Evolutionary conservation across 2,888 invertebrate genomes (phyloP).

Genomic region (Melanostoma scalare): DNA sequence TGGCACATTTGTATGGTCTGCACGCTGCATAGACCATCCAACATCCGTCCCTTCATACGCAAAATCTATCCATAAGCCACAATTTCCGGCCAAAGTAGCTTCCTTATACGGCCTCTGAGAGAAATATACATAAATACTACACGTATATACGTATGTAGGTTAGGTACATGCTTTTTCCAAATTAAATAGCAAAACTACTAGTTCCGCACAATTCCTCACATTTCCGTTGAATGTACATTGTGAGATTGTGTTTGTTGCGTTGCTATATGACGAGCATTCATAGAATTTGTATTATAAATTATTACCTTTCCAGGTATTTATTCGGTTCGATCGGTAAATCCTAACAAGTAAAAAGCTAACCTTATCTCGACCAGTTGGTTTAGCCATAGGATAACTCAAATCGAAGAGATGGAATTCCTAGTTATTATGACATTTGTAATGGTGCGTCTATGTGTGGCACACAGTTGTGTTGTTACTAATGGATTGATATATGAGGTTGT

Average conservation of each 20-base stretch:
- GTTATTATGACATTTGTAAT: slow-evolving; percentile 9
- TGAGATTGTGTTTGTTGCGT: slow-evolving; percentile 8
- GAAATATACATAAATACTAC: neutral
- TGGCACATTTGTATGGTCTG: slow-evolving; percentile 51
- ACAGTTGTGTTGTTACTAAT: slow-evolving; percentile 29
- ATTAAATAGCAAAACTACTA: slow-evolving; percentile 41
- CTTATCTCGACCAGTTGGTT: neutral
- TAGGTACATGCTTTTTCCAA: slow-evolving; percentile 5
- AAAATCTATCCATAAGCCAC: slow-evolving; percentile 9
- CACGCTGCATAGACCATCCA: slow-evolving; percentile 23
- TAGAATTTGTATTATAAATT: slow-evolving; percentile 47
- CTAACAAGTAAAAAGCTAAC: no score
- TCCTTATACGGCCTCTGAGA: slow-evolving; percentile 11
- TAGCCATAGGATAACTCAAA: slow-evolving; percentile 7
- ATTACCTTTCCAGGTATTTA: slow-evolving; percentile 3
- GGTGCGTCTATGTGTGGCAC: slow-evolving; percentile 8
- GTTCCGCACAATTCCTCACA: slow-evolving; percentile 13
- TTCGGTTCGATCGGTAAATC: neutral
- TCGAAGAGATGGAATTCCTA: slow-evolving; percentile 3
- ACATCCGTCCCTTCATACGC: neutral
- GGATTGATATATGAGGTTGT: slow-evolving; percentile 38
- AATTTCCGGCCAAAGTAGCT: slow-evolving; percentile 20
- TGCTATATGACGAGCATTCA: slow-evolving; percentile 29
- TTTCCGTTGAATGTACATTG: neutral
- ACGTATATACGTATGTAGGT: no score